Conservation (phyloP, 2,888 invertebrate genomes). For the Mactromeris polynyma region DNA sequence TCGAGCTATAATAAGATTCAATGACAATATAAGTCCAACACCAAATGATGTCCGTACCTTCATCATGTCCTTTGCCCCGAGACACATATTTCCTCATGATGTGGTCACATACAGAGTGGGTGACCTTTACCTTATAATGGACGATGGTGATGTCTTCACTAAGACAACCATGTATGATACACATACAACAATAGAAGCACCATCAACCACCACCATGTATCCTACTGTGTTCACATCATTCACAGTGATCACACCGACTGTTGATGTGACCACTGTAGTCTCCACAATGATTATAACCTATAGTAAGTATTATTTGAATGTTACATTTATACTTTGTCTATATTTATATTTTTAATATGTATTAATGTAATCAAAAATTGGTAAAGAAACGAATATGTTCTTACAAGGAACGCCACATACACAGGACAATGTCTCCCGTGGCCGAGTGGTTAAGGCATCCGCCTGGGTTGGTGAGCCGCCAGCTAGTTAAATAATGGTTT, state of each 20-base stretch:
- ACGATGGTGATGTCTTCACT: constrained; percentile 15
- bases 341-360: no score
- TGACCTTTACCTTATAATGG: constrained; percentile 53
- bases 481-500: no score
- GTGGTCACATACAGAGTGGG: constrained; percentile 53
- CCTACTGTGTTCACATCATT: constrained; percentile 53
- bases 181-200: not conserved
- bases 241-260: constrained; percentile 30
- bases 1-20: constrained; percentile 45
- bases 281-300: constrained; percentile 39
- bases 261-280: not conserved
- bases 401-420: no score
- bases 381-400: no score
- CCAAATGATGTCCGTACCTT: constrained; percentile 38
- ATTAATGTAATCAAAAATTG: no score
- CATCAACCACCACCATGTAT: constrained; percentile 18
- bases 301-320: not conserved
- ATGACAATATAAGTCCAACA: constrained; percentile 19
- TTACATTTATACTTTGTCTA: no score
- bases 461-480: no score
- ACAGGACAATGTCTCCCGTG: no score
- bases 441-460: no score
- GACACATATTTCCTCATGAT: constrained; percentile 46
- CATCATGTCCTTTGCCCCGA: constrained; percentile 28
- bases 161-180: constrained; percentile 35